A percentile compares a stretch with the other conserved stretches of the same genome.
These are phyloP conservation scores for Leptinotarsa peninsularis DNA, from an alignment of 2,888 invertebrate genomes.

Conservation along the genomic window DNA sequence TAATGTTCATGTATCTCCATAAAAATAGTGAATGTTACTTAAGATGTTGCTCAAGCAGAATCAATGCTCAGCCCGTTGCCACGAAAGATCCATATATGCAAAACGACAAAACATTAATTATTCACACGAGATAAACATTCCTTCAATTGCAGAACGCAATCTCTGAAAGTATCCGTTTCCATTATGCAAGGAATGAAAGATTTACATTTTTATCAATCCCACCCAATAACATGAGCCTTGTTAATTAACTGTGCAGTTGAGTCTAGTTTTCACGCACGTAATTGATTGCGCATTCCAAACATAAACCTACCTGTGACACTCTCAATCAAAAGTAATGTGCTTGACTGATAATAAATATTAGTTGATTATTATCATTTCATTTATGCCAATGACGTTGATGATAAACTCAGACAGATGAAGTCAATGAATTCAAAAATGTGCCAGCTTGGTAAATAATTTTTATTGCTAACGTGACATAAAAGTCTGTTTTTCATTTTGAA, in stretches of 20 bases:
- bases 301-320: constrained; percentile 10
- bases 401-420: too few relatives aligned
- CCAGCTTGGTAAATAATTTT: too few relatives aligned
- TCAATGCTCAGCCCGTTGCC: neutral
- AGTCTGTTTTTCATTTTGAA: too few relatives aligned
- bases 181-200: constrained; percentile 22
- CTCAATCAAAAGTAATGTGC: constrained; percentile 18
- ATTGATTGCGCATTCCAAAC: constrained; percentile 35
- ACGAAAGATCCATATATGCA: neutral
- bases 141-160: constrained; percentile 9
- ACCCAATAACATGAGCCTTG: constrained; percentile 32
- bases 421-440: too few relatives aligned
- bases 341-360: constrained; percentile 45
- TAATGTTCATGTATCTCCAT: neutral
- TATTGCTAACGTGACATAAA: too few relatives aligned
- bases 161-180: constrained; percentile 13
- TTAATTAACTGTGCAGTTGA: constrained; percentile 33
- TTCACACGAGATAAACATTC: constrained; percentile 1
- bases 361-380: constrained; percentile 22
- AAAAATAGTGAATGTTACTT: neutral
- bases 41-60: neutral
- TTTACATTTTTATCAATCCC: constrained; percentile 34
- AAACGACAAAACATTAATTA: neutral
- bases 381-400: too few relatives aligned
- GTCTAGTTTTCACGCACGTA: constrained; percentile 27